phyloP scores from a whole-genome alignment of 2,113 vertebrate species.

The Saccopteryx bilineata region DNA sequence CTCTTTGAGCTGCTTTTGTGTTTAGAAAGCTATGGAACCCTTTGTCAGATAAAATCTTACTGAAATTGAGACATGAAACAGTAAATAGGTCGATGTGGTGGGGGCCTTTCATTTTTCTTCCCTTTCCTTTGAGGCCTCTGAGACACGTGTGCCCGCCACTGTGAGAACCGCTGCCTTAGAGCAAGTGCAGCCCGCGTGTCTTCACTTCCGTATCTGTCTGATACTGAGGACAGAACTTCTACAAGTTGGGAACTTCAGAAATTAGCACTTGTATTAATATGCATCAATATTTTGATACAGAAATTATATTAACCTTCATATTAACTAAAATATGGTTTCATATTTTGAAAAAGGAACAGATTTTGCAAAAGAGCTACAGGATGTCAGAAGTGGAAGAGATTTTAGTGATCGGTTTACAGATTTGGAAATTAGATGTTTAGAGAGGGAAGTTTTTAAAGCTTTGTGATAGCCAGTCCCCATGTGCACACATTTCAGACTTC shows the following conservation, averaged over 20 bases:
- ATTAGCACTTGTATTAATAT: conserved; percentile 39
- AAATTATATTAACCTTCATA: conserved; percentile 11
- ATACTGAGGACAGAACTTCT: conserved; percentile 16
- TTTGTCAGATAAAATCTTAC: conserved; percentile 48
- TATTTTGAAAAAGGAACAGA: conserved; percentile 9
- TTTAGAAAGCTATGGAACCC: conserved; percentile 14
- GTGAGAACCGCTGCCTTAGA: background rate
- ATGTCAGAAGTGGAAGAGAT: conserved; percentile 11
- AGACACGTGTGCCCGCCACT: background rate
- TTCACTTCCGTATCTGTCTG: conserved; percentile 4
- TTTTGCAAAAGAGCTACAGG: background rate
- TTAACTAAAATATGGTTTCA: conserved; percentile 41
- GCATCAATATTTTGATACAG: conserved; percentile 40
- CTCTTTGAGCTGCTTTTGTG: conserved; percentile 27
- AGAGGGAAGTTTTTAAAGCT: conserved; percentile 25
- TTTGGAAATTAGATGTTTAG: background rate
- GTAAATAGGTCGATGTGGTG: background rate
- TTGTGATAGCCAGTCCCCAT: background rate
- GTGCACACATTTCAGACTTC: conserved; percentile 35
- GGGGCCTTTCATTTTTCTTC: conserved; percentile 10
- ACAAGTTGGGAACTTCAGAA: conserved; percentile 28
- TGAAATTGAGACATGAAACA: conserved; percentile 54
- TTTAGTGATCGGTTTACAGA: conserved; percentile 26
- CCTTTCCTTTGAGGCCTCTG: background rate
- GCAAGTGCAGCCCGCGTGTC: background rate